Percentiles rank a stretch among this genome's conserved stretches.
phyloP scores from a whole-genome alignment of 2,113 vertebrate species.

The Prunella himalayana region DNA sequence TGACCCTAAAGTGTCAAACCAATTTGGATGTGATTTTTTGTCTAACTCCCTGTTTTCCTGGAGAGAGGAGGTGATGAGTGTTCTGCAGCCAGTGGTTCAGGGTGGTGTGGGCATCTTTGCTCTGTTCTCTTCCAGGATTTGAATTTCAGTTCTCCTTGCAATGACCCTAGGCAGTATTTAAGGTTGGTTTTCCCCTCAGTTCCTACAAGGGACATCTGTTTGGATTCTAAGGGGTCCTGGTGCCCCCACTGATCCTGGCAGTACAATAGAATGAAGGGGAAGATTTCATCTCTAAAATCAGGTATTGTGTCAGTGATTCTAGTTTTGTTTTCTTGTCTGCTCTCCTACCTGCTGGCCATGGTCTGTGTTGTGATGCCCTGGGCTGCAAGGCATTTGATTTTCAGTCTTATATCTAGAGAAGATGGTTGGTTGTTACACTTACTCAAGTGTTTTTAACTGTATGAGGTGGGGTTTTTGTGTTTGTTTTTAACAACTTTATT shows the following conservation, averaged over 20 bases:
- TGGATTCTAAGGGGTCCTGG: neutral
- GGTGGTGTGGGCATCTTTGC: neutral
- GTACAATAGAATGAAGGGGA: neutral
- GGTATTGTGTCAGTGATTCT: neutral
- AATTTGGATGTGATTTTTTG: neutral
- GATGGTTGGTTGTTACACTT: neutral
- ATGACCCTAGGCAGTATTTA: neutral
- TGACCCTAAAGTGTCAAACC: fast-evolving
- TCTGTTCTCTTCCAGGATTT: neutral
- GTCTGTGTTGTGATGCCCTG: neutral
- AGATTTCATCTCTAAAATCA: neutral
- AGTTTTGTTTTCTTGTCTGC: neutral
- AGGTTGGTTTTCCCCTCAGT: neutral
- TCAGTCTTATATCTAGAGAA: neutral
- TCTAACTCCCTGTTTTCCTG: neutral
- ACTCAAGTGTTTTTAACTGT: neutral
- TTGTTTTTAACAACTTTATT: neutral
- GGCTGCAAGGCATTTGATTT: neutral
- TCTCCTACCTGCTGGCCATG: neutral
- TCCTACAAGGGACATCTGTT: neutral
- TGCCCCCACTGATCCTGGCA: neutral
- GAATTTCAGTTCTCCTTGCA: neutral
- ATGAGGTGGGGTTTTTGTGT: fast-evolving
- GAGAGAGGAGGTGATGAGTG: neutral
- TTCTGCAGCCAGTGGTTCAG: neutral